These are phyloP conservation scores for Cerceris ruficornis DNA, from an alignment of 2,888 invertebrate genomes.

Conservation along the genomic window DNA sequence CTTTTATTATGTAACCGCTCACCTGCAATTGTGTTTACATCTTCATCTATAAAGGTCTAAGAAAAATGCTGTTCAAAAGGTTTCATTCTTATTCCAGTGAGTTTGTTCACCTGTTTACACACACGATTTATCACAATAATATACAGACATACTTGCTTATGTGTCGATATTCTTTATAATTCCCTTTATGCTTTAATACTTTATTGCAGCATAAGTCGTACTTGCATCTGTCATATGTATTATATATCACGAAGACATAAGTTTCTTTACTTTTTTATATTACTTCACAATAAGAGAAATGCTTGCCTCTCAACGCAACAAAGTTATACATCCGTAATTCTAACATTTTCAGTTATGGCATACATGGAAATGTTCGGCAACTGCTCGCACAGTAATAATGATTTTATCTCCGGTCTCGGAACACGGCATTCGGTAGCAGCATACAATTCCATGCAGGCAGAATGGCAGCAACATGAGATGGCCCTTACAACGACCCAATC, in stretches of 20 bases:
- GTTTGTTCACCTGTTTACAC: conserved; percentile 42
- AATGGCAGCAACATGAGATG: conserved; percentile 83
- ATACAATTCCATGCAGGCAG: conserved; percentile 85
- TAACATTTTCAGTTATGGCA: conserved; percentile 89
- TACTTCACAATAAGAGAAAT: conserved; percentile 15
- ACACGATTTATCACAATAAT: conserved; percentile 31
- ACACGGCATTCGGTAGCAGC: conserved; percentile 93
- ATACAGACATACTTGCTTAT: conserved; percentile 46
- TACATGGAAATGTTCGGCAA: conserved; percentile 98
- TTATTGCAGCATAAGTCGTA: conserved; percentile 54
- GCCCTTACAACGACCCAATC: conserved; percentile 84
- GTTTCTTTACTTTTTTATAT: conserved; percentile 47
- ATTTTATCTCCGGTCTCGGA: conserved; percentile 88
- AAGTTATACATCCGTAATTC: conserved; percentile 16
- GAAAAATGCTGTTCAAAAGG: conserved; percentile 55
- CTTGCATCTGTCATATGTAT: conserved; percentile 57
- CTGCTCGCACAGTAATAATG: conserved; percentile 90
- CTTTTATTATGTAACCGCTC: conserved; percentile 27
- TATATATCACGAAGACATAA: conserved; percentile 35
- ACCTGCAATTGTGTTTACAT: conserved; percentile 6
- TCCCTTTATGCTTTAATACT: conserved; percentile 53
- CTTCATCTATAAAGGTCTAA: neutral
- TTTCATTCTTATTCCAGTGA: conserved; percentile 68
- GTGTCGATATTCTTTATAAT: conserved; percentile 59
- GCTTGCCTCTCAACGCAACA: neutral